Evolutionary conservation across 2,797 vertebrate genomes (phyloP).

Genomic region (Anas bernieri): DNA sequence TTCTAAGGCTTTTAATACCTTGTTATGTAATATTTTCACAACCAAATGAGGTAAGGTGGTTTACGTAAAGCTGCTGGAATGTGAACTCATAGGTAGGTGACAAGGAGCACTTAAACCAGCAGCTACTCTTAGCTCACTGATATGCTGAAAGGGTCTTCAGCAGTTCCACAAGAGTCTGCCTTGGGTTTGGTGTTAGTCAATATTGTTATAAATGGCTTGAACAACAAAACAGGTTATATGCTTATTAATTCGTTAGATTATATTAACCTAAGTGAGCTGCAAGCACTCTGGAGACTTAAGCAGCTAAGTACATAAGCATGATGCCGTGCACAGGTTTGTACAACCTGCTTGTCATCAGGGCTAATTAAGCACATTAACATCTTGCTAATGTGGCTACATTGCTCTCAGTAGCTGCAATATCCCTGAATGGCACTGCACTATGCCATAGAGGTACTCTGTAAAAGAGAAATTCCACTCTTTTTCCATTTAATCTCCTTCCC

Average conservation of each 20-base stretch:
- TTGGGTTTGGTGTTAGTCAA: background rate
- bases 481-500: slow-evolving; percentile 12
- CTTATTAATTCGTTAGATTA: slow-evolving; percentile 49
- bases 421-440: background rate
- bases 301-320: slow-evolving; percentile 41
- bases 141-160: background rate
- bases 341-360: slow-evolving; percentile 56
- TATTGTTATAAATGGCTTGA: slow-evolving; percentile 25
- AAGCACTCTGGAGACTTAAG: slow-evolving; percentile 45
- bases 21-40: background rate
- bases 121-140: background rate
- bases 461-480: background rate
- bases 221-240: slow-evolving; percentile 50
- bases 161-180: background rate
- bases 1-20: background rate
- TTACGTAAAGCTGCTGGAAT: background rate
- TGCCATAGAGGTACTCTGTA: background rate
- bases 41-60: background rate
- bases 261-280: slow-evolving; percentile 51
- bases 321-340: slow-evolving; percentile 46
- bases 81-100: background rate
- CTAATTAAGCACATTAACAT: slow-evolving; percentile 61
- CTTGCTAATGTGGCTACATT: slow-evolving; percentile 27
- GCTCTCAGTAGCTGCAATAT: background rate
- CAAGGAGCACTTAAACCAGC: background rate